Conservation (phyloP, 2,888 invertebrate genomes). For the Gryllus longicercus region DNA sequence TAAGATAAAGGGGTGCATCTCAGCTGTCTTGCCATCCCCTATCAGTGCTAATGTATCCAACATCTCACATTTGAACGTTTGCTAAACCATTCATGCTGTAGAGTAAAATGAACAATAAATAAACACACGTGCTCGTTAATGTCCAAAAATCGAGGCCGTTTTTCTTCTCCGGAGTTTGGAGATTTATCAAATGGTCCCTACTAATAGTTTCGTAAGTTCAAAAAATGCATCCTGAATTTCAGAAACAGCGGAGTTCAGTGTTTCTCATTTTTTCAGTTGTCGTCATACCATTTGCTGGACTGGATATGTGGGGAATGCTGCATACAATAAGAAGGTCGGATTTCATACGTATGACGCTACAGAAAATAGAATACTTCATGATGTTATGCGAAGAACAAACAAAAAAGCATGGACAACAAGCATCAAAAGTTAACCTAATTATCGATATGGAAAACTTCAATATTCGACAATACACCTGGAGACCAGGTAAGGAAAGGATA, state of each 20-base stretch:
- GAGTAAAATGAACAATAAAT: too few relatives aligned
- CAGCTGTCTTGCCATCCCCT: too few relatives aligned
- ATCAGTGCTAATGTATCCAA: too few relatives aligned
- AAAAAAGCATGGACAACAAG: slow-evolving; percentile 58
- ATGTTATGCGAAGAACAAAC: slow-evolving; percentile 59
- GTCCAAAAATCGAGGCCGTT: not conserved
- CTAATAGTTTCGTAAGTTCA: not conserved
- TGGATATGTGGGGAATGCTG: slow-evolving; percentile 77
- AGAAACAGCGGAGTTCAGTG: too few relatives aligned
- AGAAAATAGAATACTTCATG: slow-evolving; percentile 61
- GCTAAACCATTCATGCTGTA: too few relatives aligned
- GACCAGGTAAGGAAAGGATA: slow-evolving; percentile 59
- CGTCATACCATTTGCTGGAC: slow-evolving; percentile 73
- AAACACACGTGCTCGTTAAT: too few relatives aligned
- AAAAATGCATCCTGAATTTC: not conserved
- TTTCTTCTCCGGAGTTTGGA: too few relatives aligned
- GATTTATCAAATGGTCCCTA: not conserved
- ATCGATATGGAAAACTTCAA: slow-evolving; percentile 78
- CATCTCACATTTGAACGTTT: too few relatives aligned
- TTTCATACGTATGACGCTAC: slow-evolving; percentile 66
- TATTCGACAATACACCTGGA: slow-evolving; percentile 78
- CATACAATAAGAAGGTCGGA: slow-evolving; percentile 70
- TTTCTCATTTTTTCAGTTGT: slow-evolving; percentile 58
- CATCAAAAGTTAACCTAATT: slow-evolving; percentile 64
- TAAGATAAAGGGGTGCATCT: too few relatives aligned